phyloP scores from a whole-genome alignment of 2,797 vertebrate species.

The Strix occidentalis region DNA sequence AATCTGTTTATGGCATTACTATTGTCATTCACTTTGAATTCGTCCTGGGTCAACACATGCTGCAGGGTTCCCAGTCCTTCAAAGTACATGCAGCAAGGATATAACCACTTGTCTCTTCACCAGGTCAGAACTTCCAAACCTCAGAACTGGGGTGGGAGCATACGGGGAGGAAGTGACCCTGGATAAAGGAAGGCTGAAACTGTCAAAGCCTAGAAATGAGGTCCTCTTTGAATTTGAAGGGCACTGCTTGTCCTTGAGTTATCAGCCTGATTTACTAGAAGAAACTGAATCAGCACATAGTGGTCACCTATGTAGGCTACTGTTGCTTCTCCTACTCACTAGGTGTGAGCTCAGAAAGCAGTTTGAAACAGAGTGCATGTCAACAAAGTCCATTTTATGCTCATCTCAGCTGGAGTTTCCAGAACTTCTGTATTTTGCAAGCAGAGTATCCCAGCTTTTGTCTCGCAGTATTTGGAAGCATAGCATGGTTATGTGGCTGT shows the following conservation, averaged over 20 bases:
- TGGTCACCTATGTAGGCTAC: neutral
- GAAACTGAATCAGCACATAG: neutral
- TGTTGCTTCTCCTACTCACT: neutral
- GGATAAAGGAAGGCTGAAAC: neutral
- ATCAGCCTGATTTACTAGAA: neutral
- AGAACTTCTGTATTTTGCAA: constrained; percentile 1
- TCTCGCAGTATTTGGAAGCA: neutral
- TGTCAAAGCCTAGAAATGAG: neutral
- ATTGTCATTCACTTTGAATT: neutral
- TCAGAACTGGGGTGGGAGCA: neutral
- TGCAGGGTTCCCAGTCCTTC: neutral
- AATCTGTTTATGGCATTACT: neutral
- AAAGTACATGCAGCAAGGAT: neutral
- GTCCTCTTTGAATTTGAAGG: neutral
- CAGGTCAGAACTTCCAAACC: neutral
- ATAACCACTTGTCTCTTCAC: neutral
- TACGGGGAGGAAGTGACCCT: neutral
- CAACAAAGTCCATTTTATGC: neutral
- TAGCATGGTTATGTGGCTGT: neutral
- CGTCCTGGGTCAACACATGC: neutral
- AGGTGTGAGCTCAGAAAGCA: constrained; percentile 9
- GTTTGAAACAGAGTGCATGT: neutral
- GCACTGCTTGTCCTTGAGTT: neutral
- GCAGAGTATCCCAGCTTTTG: neutral
- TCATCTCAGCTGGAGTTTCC: neutral